Evolutionary conservation across 2,797 vertebrate species (phyloP).

Genomic region (Rachycentron canadum): DNA sequence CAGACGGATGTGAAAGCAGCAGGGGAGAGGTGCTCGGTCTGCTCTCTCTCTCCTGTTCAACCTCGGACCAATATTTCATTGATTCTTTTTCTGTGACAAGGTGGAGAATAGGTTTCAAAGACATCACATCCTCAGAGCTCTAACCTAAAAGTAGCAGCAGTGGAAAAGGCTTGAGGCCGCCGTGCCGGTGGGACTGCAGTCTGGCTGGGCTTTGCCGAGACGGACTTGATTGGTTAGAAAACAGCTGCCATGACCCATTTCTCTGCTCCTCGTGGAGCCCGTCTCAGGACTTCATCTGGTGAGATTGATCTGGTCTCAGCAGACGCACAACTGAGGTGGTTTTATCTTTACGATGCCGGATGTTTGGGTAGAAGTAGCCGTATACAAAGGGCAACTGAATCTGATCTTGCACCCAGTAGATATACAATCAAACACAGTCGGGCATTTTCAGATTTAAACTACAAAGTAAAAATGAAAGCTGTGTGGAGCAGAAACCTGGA

Average conservation of each 20-base stretch:
- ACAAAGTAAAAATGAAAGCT: neutral
- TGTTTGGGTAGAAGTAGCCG: constrained; percentile 15
- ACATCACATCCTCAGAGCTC: constrained; percentile 47
- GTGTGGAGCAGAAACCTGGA: neutral
- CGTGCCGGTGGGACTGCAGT: constrained; percentile 55
- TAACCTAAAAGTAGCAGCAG: constrained; percentile 59
- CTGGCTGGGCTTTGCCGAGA: constrained; percentile 55
- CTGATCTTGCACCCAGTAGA: neutral
- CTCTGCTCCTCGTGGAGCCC: constrained; percentile 52
- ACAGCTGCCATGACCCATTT: constrained; percentile 75
- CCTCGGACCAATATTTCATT: constrained; percentile 61
- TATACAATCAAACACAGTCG: neutral
- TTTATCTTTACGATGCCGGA: constrained; percentile 50
- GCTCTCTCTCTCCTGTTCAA: constrained; percentile 51
- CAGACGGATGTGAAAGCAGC: constrained; percentile 59
- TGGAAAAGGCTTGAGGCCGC: constrained; percentile 61
- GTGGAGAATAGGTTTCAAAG: constrained; percentile 72
- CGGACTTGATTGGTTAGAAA: constrained; percentile 45
- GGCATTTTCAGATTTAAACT: neutral
- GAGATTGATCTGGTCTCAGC: constrained; percentile 45
- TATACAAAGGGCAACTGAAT: neutral
- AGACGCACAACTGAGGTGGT: constrained; percentile 57
- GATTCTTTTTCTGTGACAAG: constrained; percentile 65
- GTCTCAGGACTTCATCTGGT: constrained; percentile 43
- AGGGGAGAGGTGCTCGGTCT: constrained; percentile 34